A percentile compares a stretch with the other conserved stretches of the same genome.
Evolutionary conservation across 2,113 vertebrate species (phyloP).

Genomic region (Hippocampus zosterae): DNA sequence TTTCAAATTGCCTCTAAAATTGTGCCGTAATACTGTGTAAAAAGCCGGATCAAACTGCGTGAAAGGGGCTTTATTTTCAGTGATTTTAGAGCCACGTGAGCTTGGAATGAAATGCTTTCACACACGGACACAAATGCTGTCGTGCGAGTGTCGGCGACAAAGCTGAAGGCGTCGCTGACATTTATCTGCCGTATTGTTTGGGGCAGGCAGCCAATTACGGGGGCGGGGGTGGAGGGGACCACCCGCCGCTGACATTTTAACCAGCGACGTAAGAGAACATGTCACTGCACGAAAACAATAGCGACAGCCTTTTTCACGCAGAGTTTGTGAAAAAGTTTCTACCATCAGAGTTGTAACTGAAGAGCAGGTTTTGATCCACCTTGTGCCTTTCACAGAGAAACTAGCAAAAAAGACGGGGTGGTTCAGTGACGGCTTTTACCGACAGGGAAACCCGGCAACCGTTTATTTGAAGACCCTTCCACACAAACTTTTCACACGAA

Average conservation of each 20-base stretch:
- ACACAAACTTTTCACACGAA: too few species aligned
- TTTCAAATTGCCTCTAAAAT: too few species aligned
- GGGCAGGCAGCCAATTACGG: constrained; percentile 50
- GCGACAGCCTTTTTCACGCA: background rate
- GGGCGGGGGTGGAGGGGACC: background rate
- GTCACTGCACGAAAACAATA: background rate
- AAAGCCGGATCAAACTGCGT: too few species aligned
- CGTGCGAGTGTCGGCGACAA: constrained; percentile 10
- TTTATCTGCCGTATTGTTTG: constrained; percentile 56
- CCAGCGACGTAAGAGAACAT: background rate
- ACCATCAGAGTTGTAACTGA: background rate
- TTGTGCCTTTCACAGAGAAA: too few species aligned
- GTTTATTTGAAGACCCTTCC: too few species aligned
- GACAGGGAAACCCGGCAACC: too few species aligned
- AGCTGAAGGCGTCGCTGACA: constrained; percentile 50
- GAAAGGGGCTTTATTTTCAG: background rate
- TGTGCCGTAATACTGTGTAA: too few species aligned
- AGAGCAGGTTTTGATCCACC: background rate
- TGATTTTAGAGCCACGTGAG: background rate
- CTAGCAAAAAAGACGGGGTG: too few species aligned
- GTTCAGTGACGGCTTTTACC: too few species aligned
- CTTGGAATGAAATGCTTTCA: background rate
- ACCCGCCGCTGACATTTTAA: background rate
- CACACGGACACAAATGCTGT: constrained; percentile 14
- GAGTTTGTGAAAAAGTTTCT: background rate